Conservation (phyloP, 2,888 invertebrate species). For the Beris chalybata region DNA sequence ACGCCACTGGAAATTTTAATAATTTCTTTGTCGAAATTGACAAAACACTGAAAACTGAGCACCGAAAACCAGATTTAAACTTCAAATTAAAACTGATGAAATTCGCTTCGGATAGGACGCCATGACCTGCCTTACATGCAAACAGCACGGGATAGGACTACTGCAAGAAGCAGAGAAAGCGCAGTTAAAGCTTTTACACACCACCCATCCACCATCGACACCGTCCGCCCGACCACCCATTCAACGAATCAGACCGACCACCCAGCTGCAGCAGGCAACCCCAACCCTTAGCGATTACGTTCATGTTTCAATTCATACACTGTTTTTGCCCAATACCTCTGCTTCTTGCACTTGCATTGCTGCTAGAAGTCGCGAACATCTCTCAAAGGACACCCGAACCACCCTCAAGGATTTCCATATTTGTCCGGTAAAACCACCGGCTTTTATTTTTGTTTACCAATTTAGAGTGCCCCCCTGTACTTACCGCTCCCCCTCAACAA, state of each 20-base stretch:
- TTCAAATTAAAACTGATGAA: background rate
- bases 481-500: too few species aligned
- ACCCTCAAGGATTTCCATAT: background rate
- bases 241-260: background rate
- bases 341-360: background rate
- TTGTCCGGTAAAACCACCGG: background rate
- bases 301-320: too few species aligned
- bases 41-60: background rate
- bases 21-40: background rate
- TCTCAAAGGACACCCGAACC: background rate
- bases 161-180: conserved; percentile 34
- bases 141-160: conserved; percentile 58
- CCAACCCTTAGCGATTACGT: background rate
- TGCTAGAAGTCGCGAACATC: too few species aligned
- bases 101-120: conserved; percentile 41
- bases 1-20: background rate
- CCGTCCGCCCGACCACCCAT: background rate
- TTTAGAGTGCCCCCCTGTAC: too few species aligned
- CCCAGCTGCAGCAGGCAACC: background rate
- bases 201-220: background rate
- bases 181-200: conserved; percentile 37
- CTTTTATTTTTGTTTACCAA: conserved; percentile 3
- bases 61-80: background rate
- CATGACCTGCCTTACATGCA: conserved; percentile 58
- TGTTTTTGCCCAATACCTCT: background rate